Percentiles rank a stretch among this genome's conserved stretches.
Evolutionary conservation across 2,113 vertebrate species (phyloP).

Genomic region (Psittacus erithacus): DNA sequence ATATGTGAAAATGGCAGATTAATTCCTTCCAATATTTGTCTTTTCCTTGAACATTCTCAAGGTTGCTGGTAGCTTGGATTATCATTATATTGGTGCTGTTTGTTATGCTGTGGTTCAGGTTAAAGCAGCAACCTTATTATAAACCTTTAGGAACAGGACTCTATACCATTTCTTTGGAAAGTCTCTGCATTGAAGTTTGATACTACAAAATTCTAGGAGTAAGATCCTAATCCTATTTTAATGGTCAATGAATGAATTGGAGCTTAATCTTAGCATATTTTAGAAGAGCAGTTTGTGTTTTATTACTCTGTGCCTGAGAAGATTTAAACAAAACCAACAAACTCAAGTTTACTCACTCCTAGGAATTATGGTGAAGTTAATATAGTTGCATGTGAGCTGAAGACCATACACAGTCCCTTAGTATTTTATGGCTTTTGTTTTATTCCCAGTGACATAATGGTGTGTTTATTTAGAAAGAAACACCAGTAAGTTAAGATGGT

Average conservation of each 20-base stretch:
- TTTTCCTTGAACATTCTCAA: slow-evolving; percentile 51
- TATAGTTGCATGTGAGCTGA: neutral
- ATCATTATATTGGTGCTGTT: slow-evolving; percentile 37
- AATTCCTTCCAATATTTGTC: slow-evolving; percentile 72
- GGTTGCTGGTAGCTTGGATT: slow-evolving; percentile 35
- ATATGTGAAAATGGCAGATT: slow-evolving; percentile 80
- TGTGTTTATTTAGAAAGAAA: neutral
- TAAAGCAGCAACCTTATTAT: slow-evolving; percentile 35
- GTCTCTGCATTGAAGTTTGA: neutral
- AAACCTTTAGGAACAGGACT: slow-evolving; percentile 29
- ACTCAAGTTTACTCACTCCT: neutral
- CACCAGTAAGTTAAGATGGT: neutral
- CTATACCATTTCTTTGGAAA: slow-evolving; percentile 4
- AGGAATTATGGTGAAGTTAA: neutral
- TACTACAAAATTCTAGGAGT: neutral
- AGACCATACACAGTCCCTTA: neutral
- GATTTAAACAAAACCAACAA: neutral
- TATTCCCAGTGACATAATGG: neutral
- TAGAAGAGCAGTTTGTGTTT: neutral
- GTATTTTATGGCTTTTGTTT: neutral
- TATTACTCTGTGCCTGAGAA: neutral
- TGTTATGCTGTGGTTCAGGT: slow-evolving; percentile 58
- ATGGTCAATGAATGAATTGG: neutral
- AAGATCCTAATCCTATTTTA: neutral
- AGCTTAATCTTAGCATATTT: neutral